Evolutionary conservation across 2,888 invertebrate species (phyloP), one percentile per base, ranked within the genome.

Genomic region (Nomada flava): DNA sequence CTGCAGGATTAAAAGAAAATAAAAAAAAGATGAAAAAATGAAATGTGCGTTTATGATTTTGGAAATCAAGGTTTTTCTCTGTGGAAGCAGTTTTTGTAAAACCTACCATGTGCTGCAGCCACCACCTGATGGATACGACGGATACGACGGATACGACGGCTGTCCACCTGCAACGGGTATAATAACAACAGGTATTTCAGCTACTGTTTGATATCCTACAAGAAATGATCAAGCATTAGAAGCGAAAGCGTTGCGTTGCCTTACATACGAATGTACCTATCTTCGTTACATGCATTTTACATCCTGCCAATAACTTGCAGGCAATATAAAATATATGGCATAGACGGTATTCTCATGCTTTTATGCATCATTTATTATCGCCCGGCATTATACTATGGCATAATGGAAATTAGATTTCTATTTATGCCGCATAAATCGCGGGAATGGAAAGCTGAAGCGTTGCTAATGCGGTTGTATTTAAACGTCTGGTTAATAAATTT

Each of bases 71-170:
- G 0, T 36, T 36, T 7, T 5, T 9, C 1, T 36, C 36, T 36
- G 36, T 36, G 36, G 7, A 36, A 36, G 36, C 36, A 36, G 7
- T 36, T 36, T 36, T 36, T 7, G 7, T 36, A 36, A 36, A 72
- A 64, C 53, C 29, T 77, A 83, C 71, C 90, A 90, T 42, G 84
- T 80, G 23, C n/a, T 78, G 55, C 88, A 90, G 20, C 87, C 85
- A 52, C 85, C 78, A 52, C 86, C 59, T 1, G 75, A 26, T 7
- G 68, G 26, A 26, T 26, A 26, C 26, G 26, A 26, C 26, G 26
- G 77, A 50, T 83, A 65, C 20, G 10, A 26, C 23, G 57, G 23
- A 23, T 23, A 20, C 53, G n/a, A 53, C 53, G n/a, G 63, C 36
- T 72, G 26, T 18, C 62, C 18, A 53, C 59, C 87, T 87, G 76